Conservation (phyloP, 2,888 invertebrate species). For the Megaustenia siamemsis region DNA sequence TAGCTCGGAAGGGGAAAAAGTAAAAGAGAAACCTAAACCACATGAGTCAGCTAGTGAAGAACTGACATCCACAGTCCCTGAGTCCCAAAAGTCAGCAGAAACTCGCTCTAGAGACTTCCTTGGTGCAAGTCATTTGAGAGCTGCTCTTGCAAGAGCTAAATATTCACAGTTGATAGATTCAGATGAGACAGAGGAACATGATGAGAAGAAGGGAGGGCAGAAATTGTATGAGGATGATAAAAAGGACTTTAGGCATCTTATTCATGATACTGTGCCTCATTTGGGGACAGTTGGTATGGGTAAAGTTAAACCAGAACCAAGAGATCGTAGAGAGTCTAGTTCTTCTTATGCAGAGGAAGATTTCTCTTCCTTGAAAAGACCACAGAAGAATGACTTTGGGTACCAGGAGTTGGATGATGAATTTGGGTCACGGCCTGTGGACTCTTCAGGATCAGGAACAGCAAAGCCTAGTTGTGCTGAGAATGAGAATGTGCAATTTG, state of each 20-base stretch:
- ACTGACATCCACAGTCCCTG: not conserved
- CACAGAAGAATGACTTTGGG: conserved; percentile 68
- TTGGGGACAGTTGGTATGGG: conserved; percentile 50
- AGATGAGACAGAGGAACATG: conserved; percentile 74
- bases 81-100: conserved; percentile 22
- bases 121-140: conserved; percentile 62
- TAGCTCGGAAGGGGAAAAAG: conserved; percentile 20
- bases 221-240: conserved; percentile 40
- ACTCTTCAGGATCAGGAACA: conserved; percentile 39
- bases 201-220: conserved; percentile 41
- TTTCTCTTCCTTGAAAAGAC: conserved; percentile 69
- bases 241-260: conserved; percentile 47
- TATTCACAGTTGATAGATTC: conserved; percentile 86
- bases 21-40: conserved; percentile 36
- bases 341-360: conserved; percentile 80
- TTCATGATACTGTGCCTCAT: conserved; percentile 45
- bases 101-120: conserved; percentile 58
- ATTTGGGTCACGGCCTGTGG: conserved; percentile 74
- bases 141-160: conserved; percentile 83
- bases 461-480: not conserved
- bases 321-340: conserved; percentile 69
- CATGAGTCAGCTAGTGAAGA: conserved; percentile 7
- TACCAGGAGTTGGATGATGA: conserved; percentile 78
- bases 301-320: conserved; percentile 6
- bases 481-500: conserved; percentile 33